These are phyloP conservation scores for Hylaeus volcanicus DNA, from an alignment of 1,140 invertebrate species.

Conservation along the genomic window DNA sequence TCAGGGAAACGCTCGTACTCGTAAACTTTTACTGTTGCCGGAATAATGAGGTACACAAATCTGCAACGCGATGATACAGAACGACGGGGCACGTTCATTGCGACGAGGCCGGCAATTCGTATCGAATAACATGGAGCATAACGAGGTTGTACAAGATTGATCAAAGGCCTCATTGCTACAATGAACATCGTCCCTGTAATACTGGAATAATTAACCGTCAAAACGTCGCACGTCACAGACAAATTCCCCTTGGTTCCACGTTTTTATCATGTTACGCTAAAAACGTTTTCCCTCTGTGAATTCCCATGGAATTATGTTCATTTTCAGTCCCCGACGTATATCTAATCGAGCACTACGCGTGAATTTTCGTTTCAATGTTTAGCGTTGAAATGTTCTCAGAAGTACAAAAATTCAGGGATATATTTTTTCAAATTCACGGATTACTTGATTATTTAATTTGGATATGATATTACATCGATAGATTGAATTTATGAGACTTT, in stretches of 20 bases:
- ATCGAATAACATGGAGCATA: not conserved
- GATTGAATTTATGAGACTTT: no score
- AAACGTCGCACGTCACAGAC: not conserved
- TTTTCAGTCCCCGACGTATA: no score
- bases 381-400: no score
- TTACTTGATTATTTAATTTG: no score
- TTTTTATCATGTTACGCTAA: not conserved
- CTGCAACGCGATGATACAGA: not conserved
- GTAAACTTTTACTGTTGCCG: not conserved
- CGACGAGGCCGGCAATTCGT: no score
- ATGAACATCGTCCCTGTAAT: slow-evolving; percentile 9
- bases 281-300: not conserved
- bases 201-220: slow-evolving; percentile 15
- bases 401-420: no score
- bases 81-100: not conserved
- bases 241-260: not conserved
- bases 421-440: no score
- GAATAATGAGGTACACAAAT: not conserved
- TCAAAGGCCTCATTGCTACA: not conserved
- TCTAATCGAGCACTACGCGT: no score
- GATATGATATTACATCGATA: no score
- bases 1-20: no score
- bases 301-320: not conserved
- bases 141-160: not conserved
- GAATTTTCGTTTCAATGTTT: no score